A percentile compares a stretch with the other conserved stretches of the same genome.
Evolutionary conservation across 2,888 invertebrate species (phyloP).

Genomic region (Cylloceria caligata): DNA sequence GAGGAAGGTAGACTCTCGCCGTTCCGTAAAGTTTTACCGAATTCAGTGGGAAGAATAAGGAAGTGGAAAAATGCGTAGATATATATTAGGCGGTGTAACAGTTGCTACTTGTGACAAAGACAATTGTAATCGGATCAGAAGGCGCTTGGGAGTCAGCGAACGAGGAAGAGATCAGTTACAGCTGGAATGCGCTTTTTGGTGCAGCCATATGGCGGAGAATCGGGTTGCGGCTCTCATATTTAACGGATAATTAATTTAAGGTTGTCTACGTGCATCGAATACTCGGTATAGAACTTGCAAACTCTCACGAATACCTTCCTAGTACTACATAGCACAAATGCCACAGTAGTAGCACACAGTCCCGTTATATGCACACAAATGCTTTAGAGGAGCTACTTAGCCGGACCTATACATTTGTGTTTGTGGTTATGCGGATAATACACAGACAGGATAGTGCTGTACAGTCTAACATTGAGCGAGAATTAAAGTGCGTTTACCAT

Average conservation of each 20-base stretch:
- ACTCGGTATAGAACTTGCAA: slow-evolving; percentile 33
- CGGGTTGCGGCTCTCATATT: slow-evolving; percentile 77
- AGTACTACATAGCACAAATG: slow-evolving; percentile 43
- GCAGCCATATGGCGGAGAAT: slow-evolving; percentile 67
- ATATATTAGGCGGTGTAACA: not conserved
- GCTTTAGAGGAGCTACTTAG: too few species aligned
- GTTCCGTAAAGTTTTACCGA: slow-evolving; percentile 24
- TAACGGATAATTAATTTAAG: slow-evolving; percentile 83
- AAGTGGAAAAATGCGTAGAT: slow-evolving; percentile 3
- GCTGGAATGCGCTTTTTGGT: slow-evolving; percentile 25
- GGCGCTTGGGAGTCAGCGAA: not conserved
- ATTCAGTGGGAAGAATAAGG: slow-evolving; percentile 3
- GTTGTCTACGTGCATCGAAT: slow-evolving; percentile 81
- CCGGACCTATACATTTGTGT: too few species aligned
- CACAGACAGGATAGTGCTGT: too few species aligned
- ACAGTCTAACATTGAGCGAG: too few species aligned
- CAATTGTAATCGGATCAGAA: slow-evolving; percentile 20
- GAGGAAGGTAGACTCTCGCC: not conserved
- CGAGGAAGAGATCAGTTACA: not conserved
- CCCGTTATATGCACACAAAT: slow-evolving; percentile 1
- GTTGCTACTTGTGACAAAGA: not conserved
- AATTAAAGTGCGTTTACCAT: too few species aligned
- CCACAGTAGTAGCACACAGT: not conserved
- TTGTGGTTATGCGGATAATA: too few species aligned
- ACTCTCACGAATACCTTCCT: slow-evolving; percentile 38